phyloP scores from a whole-genome alignment of 2,113 vertebrate species.

The Gymnobelideus leadbeateri region DNA sequence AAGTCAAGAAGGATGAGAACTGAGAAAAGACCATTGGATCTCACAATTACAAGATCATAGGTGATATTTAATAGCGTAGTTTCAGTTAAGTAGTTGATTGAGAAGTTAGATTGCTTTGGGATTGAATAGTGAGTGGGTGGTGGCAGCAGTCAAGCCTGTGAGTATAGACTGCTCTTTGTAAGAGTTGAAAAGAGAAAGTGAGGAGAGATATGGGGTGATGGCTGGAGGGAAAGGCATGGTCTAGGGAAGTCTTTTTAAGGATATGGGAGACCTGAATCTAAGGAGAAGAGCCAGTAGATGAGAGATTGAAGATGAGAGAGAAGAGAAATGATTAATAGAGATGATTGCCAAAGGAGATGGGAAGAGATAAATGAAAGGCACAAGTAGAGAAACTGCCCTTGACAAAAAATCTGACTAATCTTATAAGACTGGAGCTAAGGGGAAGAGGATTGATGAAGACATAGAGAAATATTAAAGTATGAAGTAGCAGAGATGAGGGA shows the following conservation, averaged over 20 bases:
- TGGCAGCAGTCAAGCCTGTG: neutral
- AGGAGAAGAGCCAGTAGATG: neutral
- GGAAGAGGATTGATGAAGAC: neutral
- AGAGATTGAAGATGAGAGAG: neutral
- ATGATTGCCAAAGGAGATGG: neutral
- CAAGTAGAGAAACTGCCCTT: neutral
- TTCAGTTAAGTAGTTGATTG: neutral
- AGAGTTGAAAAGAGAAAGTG: neutral
- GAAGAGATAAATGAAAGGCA: neutral
- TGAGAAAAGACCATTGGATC: neutral
- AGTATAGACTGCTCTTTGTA: neutral
- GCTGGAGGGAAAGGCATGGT: neutral
- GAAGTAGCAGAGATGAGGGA: neutral
- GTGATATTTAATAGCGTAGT: neutral
- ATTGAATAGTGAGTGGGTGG: neutral
- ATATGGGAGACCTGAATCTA: neutral
- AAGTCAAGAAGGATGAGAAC: neutral
- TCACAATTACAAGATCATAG: neutral
- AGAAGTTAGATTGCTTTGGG: neutral
- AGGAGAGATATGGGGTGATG: neutral
- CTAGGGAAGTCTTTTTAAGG: neutral
- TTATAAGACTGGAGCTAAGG: neutral
- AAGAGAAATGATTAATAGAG: neutral
- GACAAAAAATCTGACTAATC: neutral
- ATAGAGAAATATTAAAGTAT: neutral